Evolutionary conservation across 30 jellyfish, hydroid and myxozoan genomes (phyloP), one percentile per base, ranked within the genome.

Genomic region (Hydractinia symbiolongicarpus): DNA sequence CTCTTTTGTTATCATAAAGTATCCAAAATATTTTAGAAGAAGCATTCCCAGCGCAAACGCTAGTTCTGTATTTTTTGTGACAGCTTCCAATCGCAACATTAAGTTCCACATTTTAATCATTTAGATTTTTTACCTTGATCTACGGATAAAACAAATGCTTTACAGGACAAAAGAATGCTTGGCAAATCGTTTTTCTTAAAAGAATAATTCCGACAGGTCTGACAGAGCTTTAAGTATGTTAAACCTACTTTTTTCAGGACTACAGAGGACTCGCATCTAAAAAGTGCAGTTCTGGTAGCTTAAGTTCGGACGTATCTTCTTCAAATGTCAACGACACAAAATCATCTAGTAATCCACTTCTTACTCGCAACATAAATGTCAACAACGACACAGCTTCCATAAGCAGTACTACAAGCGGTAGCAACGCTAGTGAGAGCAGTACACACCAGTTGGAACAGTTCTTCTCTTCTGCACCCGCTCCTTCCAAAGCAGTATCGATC

Each of bases 261-360:
- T 89, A 89, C 61, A 95, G 96, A 73, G 95, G 96, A 5, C 62
- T 84, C 4, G 95, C 84, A 57, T 84, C 96, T 0, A 89, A 83
- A 80, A 86, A 80, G 50, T 89, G 96, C 79, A 89, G 96, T 49
- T 80, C 95, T 91, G 84, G 19, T 67, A 86, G 83, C 67, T 92
- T 61, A 60, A 89, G 11, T 72, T 76, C 54, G 53, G 74, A 86
- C 66, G 91, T 73, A 72, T 83, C 96, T 15, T 51, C 69, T 11
- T 79, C 89, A 83, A 89, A 84, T 81, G 96, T 92, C 40, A 84
- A 75, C 73, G 96, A 89, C 13, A 82, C 21, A 57, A 72, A 76
- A 7, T 54, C 76, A 77, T 40, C 77, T 8, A 64, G 74, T 64
- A 64, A 64, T 13, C 74, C 74, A 64, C 7, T 64, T 7, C 40